phyloP scores from a whole-genome alignment of 2,113 vertebrate species.

The Grantiella picta region DNA sequence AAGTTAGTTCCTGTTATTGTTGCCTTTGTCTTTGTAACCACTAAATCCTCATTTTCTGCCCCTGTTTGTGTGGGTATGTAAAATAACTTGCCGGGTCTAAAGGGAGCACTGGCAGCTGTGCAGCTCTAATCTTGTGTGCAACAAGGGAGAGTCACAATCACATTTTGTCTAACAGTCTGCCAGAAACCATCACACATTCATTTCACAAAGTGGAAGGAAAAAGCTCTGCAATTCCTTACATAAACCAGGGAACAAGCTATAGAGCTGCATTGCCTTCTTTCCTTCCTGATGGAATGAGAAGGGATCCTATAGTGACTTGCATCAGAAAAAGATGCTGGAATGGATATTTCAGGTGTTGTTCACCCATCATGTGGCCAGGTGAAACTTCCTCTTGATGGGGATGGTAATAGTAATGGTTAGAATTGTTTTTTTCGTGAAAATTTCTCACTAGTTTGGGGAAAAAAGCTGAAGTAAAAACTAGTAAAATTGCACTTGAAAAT shows the following conservation, averaged over 20 bases:
- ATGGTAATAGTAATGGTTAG: background rate
- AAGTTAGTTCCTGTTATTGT: background rate
- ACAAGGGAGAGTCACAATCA: background rate
- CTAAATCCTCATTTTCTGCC: background rate
- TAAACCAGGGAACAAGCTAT: background rate
- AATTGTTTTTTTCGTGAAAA: background rate
- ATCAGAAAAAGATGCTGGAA: background rate
- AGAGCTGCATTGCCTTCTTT: background rate
- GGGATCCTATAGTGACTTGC: background rate
- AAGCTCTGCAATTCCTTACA: background rate
- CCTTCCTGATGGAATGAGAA: background rate
- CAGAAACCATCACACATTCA: conserved; percentile 5
- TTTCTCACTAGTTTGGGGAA: background rate
- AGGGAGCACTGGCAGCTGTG: background rate
- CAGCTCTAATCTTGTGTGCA: background rate
- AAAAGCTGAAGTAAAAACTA: background rate
- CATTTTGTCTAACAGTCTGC: conserved; percentile 11
- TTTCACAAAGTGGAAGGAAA: conserved; percentile 23
- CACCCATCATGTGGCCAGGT: background rate
- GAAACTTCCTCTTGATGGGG: background rate
- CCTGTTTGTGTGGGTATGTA: background rate
- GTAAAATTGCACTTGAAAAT: background rate
- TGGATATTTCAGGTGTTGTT: background rate
- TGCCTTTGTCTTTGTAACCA: background rate
- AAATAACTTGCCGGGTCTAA: background rate